Evolutionary conservation across 2,888 invertebrate species (phyloP), one percentile per base, ranked within the genome.

Genomic region (Leucophenga maculata): DNA sequence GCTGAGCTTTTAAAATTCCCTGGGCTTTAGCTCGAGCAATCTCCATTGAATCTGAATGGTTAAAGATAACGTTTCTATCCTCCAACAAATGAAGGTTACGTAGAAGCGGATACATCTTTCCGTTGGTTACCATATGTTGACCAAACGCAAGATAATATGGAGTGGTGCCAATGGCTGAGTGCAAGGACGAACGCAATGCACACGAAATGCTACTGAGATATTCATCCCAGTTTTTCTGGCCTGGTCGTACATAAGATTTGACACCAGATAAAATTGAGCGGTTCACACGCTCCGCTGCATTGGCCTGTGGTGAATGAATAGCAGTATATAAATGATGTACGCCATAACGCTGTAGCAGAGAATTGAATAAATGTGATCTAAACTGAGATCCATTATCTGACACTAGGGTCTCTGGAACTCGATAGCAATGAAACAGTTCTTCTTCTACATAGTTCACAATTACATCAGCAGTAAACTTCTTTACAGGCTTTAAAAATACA

Each of bases 231-330:
- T 55, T 14, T 6, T 26, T 55, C 14, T 55, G 26, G 26, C 26
- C 26, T 6, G 26, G 20, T 11, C 20, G 11, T 18, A 62, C 16
- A 44, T 62, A 62, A 1, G 60, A 22, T 44, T 20, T 39, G 1
- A 62, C 6, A 4, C 44, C 39, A 1, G 44, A 6, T 18, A 62
- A 44, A 4, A 62, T 44, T 3, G 60, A 59, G 1, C 31, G 57
- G 9, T 59, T 59, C 16, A 59, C 57, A 8, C 31, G 57, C 16
- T 59, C 57, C 8, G 57, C 31, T 32, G 57, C 57, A 6, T 59
- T 55, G 3, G 22, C 26, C 14, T 55, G 55, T 1, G 55, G n/a
- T 11, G 55, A 22, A 55, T 26, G 22, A 2, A 55, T 1, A 14
- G 26, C 55, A 0, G 26, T 26, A 55, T 13, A 14, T 11, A 13